Percentiles rank a stretch among this genome's conserved stretches.
Evolutionary conservation across 1,140 invertebrate genomes (phyloP).

Genomic region (Muscidifurax raptorellus): DNA sequence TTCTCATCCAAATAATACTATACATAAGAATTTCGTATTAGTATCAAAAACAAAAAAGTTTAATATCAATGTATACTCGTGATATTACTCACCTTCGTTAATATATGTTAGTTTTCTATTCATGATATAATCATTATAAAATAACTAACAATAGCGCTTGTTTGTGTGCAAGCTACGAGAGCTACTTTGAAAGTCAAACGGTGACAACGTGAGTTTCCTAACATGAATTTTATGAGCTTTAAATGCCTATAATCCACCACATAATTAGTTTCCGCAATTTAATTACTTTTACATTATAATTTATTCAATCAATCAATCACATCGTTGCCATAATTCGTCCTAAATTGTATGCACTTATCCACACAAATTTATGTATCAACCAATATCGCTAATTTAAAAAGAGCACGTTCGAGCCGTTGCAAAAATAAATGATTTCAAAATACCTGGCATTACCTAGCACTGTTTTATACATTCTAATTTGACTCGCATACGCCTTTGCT

Average conservation of each 20-base stretch:
- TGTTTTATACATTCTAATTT: slow-evolving; percentile 37
- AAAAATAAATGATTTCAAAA: slow-evolving; percentile 58
- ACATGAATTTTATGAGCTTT: slow-evolving; percentile 42
- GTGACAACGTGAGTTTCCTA: slow-evolving; percentile 72
- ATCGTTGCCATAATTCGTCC: neutral
- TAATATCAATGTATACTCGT: too few species aligned
- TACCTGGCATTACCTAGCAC: slow-evolving; percentile 46
- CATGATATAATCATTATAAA: neutral
- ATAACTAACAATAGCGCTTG: slow-evolving; percentile 56
- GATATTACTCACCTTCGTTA: too few species aligned
- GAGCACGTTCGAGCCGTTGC: slow-evolving; percentile 39
- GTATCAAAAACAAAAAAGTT: too few species aligned
- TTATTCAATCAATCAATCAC: neutral
- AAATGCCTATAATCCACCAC: neutral
- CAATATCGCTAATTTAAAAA: slow-evolving; percentile 38
- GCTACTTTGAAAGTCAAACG: slow-evolving; percentile 71
- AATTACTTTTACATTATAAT: neutral
- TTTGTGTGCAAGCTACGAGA: slow-evolving; percentile 74
- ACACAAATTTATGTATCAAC: neutral
- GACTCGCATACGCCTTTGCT: slow-evolving; percentile 8
- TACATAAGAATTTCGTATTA: too few species aligned
- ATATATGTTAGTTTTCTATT: neutral
- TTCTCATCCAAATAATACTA: too few species aligned
- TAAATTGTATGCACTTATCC: neutral
- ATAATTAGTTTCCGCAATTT: neutral